phyloP scores from a whole-genome alignment of 2,888 invertebrate genomes.

The Cistogaster globosa region DNA sequence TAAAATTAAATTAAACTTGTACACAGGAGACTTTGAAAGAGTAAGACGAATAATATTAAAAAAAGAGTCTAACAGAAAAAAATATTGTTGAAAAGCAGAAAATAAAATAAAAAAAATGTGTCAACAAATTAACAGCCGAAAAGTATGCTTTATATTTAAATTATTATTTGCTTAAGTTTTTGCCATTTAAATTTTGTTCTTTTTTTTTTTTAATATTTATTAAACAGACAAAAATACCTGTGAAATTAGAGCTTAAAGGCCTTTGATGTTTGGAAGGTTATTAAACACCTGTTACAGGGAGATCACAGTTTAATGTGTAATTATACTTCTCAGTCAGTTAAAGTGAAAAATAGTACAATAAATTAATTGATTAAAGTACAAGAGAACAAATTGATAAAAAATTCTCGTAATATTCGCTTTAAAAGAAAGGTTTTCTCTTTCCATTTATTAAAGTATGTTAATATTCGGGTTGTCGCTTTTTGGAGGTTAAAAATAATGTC shows the following conservation, averaged over 20 bases:
- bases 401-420: no score
- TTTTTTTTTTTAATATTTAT: no score
- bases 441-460: no score
- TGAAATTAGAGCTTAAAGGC: conserved; percentile 12
- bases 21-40: conserved; percentile 15
- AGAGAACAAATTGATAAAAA: no score
- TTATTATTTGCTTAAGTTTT: conserved; percentile 2
- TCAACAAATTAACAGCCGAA: conserved; percentile 49
- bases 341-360: no score
- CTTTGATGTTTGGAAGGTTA: conserved; percentile 56
- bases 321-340: no score
- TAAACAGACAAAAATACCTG: conserved; percentile 29
- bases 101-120: background rate
- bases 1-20: conserved; percentile 55
- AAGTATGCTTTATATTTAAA: conserved; percentile 47
- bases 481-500: no score
- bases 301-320: no score
- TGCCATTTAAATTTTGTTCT: conserved; percentile 9
- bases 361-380: no score
- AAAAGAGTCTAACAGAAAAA: conserved; percentile 15
- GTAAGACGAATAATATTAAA: background rate
- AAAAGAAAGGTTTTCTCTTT: no score
- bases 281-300: no score
- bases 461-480: no score
- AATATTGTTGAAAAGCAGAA: background rate